Base-by-base conservation (phyloP, 2,888 invertebrate genomes). In the Hypomecis atomaria region DNA sequence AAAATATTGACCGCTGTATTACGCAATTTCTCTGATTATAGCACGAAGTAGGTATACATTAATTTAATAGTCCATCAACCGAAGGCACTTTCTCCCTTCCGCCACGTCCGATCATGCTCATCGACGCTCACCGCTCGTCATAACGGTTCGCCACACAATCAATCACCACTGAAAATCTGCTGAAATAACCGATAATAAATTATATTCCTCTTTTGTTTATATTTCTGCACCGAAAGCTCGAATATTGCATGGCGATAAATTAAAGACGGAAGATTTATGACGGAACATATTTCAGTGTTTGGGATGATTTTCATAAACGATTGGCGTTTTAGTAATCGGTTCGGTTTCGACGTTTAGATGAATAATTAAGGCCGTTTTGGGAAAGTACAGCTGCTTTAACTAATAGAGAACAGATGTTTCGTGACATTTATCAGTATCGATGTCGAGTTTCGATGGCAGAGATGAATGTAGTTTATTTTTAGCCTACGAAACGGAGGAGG, bases 91-190 rank as follows among this genome's bases (percentile, higher is more conserved):
- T 45, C 47, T 10, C 52, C 54, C 48, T 55, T 61, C 44, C 49
- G 47, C 45, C 45, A 33, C 42, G 53, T 40, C 50, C 50, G 13
- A 53, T 58, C 40, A 42, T 43, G 54, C 45, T n/a, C 45, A 45
- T 36, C 55, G 50, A n/a, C 37, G 44, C 49, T 58, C 56, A 60
- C 42, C 43, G 57, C 49, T 57, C 59, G 52, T 59, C 64, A 66
- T 57, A 57, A 68, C 63, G 59, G 60, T 56, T 59, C 63, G 57
- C 54, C 47, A 47, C 38, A 61, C 62, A 55, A 71, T 71, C 69
- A 59, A 71, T 71, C 71, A 70, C 45, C 59, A 55, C 13, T 59
- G 53, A 42, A 67, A 70, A 64, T 63, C 62, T 69, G 59, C 57
- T 33, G n/a, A 60, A 65, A 57, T 55, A 66, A 33, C 49, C 40